Evolutionary conservation across 2,888 invertebrate species (phyloP).

Genomic region (Orchestes rusci): DNA sequence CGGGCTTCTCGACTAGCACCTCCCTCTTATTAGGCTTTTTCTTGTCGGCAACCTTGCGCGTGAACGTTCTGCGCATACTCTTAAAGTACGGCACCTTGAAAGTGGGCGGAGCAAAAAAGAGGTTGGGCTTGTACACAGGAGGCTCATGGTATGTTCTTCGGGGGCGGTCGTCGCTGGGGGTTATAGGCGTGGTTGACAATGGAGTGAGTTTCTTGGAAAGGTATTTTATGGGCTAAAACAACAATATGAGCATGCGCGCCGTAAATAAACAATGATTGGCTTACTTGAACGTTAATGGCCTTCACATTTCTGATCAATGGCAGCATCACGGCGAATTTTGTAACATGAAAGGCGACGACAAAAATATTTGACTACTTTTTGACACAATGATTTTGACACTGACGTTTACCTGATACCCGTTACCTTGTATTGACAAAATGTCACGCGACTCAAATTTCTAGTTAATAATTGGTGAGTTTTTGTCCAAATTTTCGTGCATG

Average conservation of each 20-base stretch:
- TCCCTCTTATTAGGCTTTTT: too few relatives aligned
- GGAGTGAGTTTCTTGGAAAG: constrained; percentile 18
- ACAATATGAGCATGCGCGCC: neutral
- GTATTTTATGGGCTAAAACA: constrained; percentile 16
- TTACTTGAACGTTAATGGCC: constrained; percentile 28
- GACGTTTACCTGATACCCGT: constrained; percentile 4
- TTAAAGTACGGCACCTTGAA: too few relatives aligned
- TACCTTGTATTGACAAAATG: too few relatives aligned
- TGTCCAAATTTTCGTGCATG: constrained; percentile 22
- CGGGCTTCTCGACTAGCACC: constrained; percentile 16
- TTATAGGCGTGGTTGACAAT: constrained; percentile 19
- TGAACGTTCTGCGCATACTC: too few relatives aligned
- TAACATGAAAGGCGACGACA: constrained; percentile 25
- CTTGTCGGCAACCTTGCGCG: too few relatives aligned
- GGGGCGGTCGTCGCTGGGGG: neutral
- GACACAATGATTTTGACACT: constrained; percentile 25
- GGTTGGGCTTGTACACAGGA: too few relatives aligned
- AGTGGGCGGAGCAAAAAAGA: too few relatives aligned
- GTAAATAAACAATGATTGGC: constrained; percentile 8
- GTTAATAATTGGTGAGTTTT: neutral
- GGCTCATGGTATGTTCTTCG: too few relatives aligned
- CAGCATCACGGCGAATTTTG: constrained; percentile 32
- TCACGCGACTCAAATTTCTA: too few relatives aligned
- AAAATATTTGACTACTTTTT: constrained; percentile 29
- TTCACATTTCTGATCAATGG: constrained; percentile 30